Evolutionary conservation across 2,113 vertebrate species (phyloP).

Genomic region (Cepphus grylle): DNA sequence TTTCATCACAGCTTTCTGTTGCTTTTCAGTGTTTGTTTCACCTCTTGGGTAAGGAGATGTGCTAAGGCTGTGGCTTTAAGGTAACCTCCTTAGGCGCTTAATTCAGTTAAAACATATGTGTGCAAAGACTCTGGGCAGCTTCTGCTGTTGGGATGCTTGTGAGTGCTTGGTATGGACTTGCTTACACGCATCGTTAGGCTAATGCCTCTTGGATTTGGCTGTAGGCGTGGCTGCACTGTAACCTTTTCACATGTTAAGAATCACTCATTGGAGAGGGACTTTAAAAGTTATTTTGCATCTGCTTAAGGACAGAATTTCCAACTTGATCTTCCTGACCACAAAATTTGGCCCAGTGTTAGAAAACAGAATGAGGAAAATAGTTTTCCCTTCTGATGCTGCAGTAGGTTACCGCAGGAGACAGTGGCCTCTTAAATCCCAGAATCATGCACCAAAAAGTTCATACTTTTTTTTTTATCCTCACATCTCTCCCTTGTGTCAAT

Average conservation of each 20-base stretch:
- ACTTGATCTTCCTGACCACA: neutral
- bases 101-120: neutral
- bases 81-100: neutral
- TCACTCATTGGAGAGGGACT: neutral
- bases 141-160: neutral
- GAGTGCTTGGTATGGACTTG: neutral
- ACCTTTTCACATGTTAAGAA: accelerated
- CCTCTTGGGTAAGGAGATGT: neutral
- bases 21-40: neutral
- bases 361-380: accelerated
- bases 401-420: neutral
- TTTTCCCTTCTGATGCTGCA: neutral
- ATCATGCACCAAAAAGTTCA: neutral
- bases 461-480: accelerated
- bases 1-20: neutral
- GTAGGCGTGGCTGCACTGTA: neutral
- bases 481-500: neutral
- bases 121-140: neutral
- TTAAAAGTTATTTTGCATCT: neutral
- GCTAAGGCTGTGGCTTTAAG: neutral
- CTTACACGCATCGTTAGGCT: accelerated
- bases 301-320: neutral
- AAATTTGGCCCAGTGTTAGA: neutral
- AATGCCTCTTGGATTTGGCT: neutral
- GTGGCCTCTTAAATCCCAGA: neutral